These are phyloP conservation scores for Micoletzkya japonica DNA, from an alignment of 2,888 invertebrate species.

Conservation along the genomic window DNA sequence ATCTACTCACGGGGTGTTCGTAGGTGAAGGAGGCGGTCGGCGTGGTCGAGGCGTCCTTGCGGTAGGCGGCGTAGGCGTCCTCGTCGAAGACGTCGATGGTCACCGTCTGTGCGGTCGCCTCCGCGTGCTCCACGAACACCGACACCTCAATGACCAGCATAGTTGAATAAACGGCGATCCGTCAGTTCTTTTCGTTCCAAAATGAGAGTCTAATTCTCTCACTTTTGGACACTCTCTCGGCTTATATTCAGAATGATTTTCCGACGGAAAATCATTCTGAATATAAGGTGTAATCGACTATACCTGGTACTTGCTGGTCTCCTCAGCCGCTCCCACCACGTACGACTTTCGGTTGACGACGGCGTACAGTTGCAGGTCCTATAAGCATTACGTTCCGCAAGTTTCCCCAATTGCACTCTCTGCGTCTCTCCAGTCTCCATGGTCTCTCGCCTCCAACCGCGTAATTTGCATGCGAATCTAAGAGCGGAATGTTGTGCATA, in stretches of 20 bases:
- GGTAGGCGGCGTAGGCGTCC: conserved; percentile 84
- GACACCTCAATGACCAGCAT: conserved; percentile 71
- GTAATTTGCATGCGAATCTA: no score
- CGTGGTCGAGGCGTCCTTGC: conserved; percentile 73
- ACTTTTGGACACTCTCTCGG: background rate
- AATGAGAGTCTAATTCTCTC: no score
- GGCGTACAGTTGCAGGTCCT: conserved; percentile 80
- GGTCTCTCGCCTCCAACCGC: no score
- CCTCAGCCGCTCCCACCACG: conserved; percentile 79
- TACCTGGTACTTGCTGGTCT: conserved; percentile 77
- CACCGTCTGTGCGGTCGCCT: conserved; percentile 80
- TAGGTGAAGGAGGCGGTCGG: conserved; percentile 77
- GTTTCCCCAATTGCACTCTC: no score
- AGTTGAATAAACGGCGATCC: no score
- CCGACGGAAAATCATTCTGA: background rate
- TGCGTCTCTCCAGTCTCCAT: no score
- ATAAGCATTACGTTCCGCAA: conserved; percentile 46
- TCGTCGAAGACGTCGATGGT: conserved; percentile 84
- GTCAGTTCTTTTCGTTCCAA: no score
- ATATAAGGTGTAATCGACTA: no score
- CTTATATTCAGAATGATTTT: no score
- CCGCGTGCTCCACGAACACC: conserved; percentile 86
- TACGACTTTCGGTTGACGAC: conserved; percentile 84
- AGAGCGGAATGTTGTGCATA: no score
- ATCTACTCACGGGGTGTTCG: conserved; percentile 72